Conservation (phyloP, 2,797 vertebrate genomes). For the Eurystomus glaucurus region DNA sequence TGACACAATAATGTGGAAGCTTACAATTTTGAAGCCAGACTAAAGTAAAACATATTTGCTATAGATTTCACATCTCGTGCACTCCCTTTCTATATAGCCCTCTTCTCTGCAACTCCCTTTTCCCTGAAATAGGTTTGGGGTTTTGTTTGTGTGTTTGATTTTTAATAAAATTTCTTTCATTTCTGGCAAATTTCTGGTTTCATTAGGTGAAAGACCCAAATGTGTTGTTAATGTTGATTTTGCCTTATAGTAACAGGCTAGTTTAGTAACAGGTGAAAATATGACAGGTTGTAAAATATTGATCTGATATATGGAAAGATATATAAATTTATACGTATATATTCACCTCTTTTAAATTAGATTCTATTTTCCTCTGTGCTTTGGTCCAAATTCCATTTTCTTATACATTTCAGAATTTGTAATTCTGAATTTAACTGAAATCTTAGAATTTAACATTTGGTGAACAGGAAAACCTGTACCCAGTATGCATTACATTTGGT, state of each 20-base stretch:
- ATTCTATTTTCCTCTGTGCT: neutral
- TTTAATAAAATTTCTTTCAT: neutral
- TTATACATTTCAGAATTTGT: neutral
- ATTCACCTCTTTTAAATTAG: neutral
- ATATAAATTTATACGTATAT: neutral
- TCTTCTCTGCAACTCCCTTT: neutral
- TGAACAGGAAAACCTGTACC: neutral
- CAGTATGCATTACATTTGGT: rapidly evolving
- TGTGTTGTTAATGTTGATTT: neutral
- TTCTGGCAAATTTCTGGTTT: too few relatives aligned
- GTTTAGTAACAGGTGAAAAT: neutral
- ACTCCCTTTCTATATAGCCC: neutral
- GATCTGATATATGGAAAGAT: neutral
- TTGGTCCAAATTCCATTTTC: neutral
- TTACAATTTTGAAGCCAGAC: neutral
- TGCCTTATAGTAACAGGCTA: neutral
- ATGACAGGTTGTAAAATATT: neutral
- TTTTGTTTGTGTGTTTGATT: neutral
- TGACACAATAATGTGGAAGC: neutral
- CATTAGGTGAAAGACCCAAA: neutral
- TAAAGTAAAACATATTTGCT: neutral
- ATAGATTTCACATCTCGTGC: neutral
- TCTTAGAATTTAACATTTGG: neutral
- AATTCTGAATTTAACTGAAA: neutral
- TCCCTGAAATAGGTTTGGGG: neutral